Conservation (phyloP, 1,140 invertebrate genomes). For the Leucophenga varia region DNA sequence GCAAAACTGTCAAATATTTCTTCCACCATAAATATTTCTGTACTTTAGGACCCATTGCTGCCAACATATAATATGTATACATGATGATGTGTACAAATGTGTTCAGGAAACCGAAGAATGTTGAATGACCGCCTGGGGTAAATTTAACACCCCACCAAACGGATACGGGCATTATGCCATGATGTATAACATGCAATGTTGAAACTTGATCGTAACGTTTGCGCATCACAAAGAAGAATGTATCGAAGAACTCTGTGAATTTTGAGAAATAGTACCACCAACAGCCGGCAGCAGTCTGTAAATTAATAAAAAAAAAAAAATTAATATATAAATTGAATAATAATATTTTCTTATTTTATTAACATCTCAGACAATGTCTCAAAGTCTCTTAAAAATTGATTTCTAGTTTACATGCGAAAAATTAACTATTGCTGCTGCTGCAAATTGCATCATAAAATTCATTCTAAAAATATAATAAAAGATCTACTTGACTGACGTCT, state of each 20-base stretch:
- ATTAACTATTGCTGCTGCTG: too few species aligned
- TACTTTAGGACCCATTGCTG: conserved; percentile 80
- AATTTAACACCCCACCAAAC: conserved; percentile 94
- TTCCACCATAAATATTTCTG: conserved; percentile 95
- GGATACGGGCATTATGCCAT: conserved; percentile 87
- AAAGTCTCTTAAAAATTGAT: too few species aligned
- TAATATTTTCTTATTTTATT: too few species aligned
- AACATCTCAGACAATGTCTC: too few species aligned
- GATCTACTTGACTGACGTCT: too few species aligned
- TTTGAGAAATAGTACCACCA: conserved; percentile 92
- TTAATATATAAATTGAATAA: too few species aligned
- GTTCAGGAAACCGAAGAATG: conserved; percentile 83
- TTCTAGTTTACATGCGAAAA: too few species aligned
- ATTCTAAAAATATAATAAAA: too few species aligned
- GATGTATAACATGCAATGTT: conserved; percentile 88
- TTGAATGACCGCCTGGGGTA: conserved; percentile 71
- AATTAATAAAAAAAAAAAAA: conserved; percentile 19
- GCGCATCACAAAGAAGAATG: conserved; percentile 83
- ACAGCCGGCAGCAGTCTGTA: conserved; percentile 69
- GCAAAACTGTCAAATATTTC: conserved; percentile 83
- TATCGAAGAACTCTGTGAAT: conserved; percentile 84
- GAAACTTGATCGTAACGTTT: conserved; percentile 85
- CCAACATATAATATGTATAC: conserved; percentile 88
- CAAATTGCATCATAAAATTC: too few species aligned
- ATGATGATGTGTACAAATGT: conserved; percentile 89